Base-by-base conservation (phyloP, 2,113 vertebrate species). In the Micromys minutus region DNA sequence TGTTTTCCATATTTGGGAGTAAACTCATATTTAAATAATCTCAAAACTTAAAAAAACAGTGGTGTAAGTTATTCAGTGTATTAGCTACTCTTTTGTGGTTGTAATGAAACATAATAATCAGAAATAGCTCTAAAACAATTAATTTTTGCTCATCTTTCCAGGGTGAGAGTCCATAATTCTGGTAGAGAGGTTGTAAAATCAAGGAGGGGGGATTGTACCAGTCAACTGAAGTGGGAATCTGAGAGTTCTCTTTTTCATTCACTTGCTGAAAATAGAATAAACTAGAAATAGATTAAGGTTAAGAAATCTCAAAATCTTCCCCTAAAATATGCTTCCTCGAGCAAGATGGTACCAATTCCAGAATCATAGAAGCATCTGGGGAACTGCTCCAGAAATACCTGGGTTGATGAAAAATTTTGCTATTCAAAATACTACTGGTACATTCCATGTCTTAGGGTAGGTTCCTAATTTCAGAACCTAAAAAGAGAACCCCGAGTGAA, bases 401-500 rank as follows among this genome's bases (percentile, higher is more conserved):
- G 7, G 7, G 13, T 3, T 15, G 13, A 5, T 31, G n/a, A 6
- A 61, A 24, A 13, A 10, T 31, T 83, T 61, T 42, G 1, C 42
- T 36, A 61, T 83, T 61, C 24, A 4, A 61, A 42, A 39, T 61
- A 42, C 16, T 2, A 42, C 5, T 42, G 6, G 55, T 9, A n/a
- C 31, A 19, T 17, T 83, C 47, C 15, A 15, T 11, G 6, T 80
- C 45, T 72, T 63, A 42, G 15, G 42, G 65, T 77, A 81, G 13
- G 29, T 81, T 91, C 95, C 36, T 7, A 61, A 15, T 39, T 74
- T 9, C 3, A 45, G 89, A 91, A 24, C 4, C 61, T 16, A 55
- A 65, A 7, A 93, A 79, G 29, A 63, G 2, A 74, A 10, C 3
- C 15, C 4, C 0, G 0, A 17, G 1, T 6, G 19, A 12, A 2